Conservation (phyloP, 2,797 vertebrate genomes). For the Myotis daubentonii region DNA sequence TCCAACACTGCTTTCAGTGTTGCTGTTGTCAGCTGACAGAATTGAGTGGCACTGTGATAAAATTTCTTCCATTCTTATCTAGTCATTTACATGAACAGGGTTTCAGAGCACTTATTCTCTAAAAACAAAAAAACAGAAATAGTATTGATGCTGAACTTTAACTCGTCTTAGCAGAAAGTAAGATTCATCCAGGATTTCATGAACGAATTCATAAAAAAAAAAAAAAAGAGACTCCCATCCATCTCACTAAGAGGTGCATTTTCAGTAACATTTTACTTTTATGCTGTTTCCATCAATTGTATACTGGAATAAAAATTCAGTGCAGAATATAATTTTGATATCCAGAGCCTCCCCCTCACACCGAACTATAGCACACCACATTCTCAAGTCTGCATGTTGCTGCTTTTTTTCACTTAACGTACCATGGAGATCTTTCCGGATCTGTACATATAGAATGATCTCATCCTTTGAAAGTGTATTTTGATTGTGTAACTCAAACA, state of each 20-base stretch:
- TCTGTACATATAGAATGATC: background rate
- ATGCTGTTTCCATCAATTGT: background rate
- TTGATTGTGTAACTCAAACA: background rate
- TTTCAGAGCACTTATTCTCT: background rate
- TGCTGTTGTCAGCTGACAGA: background rate
- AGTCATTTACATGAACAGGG: background rate
- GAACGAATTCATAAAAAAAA: background rate
- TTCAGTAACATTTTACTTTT: constrained; percentile 33
- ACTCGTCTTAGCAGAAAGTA: background rate
- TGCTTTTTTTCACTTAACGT: background rate
- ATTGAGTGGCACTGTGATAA: background rate
- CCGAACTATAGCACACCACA: background rate
- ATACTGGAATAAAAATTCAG: background rate
- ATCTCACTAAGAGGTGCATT: background rate
- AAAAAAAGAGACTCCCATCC: background rate
- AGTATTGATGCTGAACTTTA: background rate
- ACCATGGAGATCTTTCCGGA: background rate
- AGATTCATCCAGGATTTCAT: background rate
- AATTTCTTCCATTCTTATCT: background rate
- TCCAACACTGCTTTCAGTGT: background rate
- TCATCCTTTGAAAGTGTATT: background rate
- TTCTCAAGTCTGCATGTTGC: background rate
- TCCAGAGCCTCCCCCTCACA: background rate
- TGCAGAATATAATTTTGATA: background rate
- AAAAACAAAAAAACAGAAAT: background rate